Evolutionary conservation across 2,113 vertebrate species (phyloP), one percentile per base, ranked within the genome.

Genomic region (Dunckerocampus dactyliophorus): DNA sequence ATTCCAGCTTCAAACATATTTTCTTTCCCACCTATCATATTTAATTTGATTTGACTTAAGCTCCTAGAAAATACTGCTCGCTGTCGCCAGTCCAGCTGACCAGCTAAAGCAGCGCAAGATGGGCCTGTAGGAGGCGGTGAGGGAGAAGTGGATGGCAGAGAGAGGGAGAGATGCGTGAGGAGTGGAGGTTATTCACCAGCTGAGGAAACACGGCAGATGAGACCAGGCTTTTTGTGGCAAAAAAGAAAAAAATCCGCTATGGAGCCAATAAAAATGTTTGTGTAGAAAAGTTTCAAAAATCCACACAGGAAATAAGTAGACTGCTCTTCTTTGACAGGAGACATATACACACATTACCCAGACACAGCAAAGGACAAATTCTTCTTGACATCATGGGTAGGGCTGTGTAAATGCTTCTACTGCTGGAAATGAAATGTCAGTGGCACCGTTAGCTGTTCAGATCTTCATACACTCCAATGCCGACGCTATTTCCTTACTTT

Each of bases 221-320:
- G 31, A 46, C 62, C 20, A 13, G 63, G 46, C 62, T 67, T 61
- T 76, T 69, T 69, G 77, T 72, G 80, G 78, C 8, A 12, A 48
- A 21, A 48, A 21, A 9, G 20, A 21, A 80, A 51, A 73, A 85
- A 81, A 74, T 77, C 65, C 69, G 60, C 24, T 75, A 72, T 20
- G 43, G 51, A 43, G 86, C 87, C 87, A 89, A 88, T 67, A 69
- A 82, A 87, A 89, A 89, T 83, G 83, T 89, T 89, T 84, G 77
- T 66, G 75, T 69, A 81, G 75, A 82, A 80, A 78, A 24, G 61
- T 72, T 70, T 81, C 50, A 84, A 85, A 87, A 73, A 80, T 81
- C 77, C 83, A 76, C 71, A 74, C 69, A 82, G 24, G 83, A 88
- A 88, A 84, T 70, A 77, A 64, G 75, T 78, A 13, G 72, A 65